Evolutionary conservation across 2,888 invertebrate genomes (phyloP).

Genomic region (Harpalus rubripes): DNA sequence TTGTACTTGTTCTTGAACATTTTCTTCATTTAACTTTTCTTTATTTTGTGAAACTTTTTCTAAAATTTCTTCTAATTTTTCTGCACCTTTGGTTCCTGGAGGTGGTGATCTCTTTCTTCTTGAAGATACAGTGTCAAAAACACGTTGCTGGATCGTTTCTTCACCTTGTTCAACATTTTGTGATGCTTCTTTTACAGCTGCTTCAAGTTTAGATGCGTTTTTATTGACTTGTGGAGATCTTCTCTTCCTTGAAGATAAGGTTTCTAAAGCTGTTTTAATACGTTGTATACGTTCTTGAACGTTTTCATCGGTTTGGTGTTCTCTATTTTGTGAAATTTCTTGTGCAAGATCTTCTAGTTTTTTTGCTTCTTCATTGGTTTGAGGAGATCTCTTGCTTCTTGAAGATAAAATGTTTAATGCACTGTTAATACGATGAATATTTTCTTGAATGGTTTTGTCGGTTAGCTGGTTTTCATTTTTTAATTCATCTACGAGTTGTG

Average conservation of each 20-base stretch:
- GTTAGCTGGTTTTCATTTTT: not conserved
- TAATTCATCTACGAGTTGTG: not conserved
- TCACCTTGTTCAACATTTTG: no score
- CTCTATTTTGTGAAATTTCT: not conserved
- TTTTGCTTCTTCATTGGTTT: not conserved
- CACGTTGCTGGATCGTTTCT: no score
- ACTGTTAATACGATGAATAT: not conserved
- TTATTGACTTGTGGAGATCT: not conserved
- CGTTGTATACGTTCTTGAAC: not conserved
- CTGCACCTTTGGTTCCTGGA: not conserved
- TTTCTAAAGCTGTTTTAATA: not conserved
- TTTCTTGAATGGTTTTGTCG: not conserved
- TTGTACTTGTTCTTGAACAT: not conserved
- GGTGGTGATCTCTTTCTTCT: no score
- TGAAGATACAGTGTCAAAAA: no score
- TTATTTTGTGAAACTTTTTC: not conserved
- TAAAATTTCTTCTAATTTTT: not conserved
- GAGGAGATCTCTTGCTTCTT: not conserved
- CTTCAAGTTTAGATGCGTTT: not conserved
- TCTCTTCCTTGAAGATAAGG: not conserved
- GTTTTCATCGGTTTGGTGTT: not conserved
- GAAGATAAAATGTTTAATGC: not conserved
- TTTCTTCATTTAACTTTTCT: not conserved
- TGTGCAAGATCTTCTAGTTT: not conserved
- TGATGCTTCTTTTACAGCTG: no score